Evolutionary conservation across 2,113 vertebrate genomes (phyloP).

Genomic region (Xyrauchen texanus): DNA sequence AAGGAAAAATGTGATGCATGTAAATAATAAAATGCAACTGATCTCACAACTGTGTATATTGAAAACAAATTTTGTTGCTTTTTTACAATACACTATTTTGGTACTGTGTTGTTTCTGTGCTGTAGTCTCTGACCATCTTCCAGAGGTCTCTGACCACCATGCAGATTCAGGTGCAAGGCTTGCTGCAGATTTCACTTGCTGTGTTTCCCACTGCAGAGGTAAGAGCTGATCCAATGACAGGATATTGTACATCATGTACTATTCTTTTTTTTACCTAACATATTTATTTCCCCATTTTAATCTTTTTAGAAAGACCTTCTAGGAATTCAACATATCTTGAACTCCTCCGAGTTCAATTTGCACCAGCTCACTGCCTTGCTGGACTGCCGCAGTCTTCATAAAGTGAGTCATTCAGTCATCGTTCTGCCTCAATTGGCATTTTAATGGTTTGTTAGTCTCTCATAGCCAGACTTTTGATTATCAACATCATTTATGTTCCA

Average conservation of each 20-base stretch:
- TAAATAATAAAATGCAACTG: too few relatives aligned
- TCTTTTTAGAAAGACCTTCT: constrained; percentile 86
- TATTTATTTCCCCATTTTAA: neutral
- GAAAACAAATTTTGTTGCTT: too few relatives aligned
- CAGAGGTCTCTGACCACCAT: constrained; percentile 90
- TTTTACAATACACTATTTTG: neutral
- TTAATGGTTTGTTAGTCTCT: neutral
- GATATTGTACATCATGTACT: too few relatives aligned
- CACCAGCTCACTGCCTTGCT: constrained; percentile 91
- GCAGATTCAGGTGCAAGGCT: constrained; percentile 87
- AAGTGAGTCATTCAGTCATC: constrained; percentile 72
- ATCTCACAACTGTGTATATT: too few relatives aligned
- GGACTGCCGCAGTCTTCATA: constrained; percentile 92
- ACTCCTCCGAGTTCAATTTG: constrained; percentile 86
- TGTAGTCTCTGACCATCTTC: constrained; percentile 84
- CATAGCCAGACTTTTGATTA: neutral
- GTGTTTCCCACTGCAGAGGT: constrained; percentile 88
- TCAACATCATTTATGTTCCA: too few relatives aligned
- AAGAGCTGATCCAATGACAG: constrained; percentile 23
- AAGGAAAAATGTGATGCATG: too few relatives aligned
- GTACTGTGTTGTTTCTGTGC: constrained; percentile 46
- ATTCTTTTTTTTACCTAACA: neutral
- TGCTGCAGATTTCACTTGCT: constrained; percentile 81
- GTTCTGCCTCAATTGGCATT: neutral
- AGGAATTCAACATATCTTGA: constrained; percentile 86